Percentiles rank a stretch among this genome's conserved stretches.
Conservation (phyloP, 2,888 invertebrate genomes). For the Orchesella flavescens region DNA sequence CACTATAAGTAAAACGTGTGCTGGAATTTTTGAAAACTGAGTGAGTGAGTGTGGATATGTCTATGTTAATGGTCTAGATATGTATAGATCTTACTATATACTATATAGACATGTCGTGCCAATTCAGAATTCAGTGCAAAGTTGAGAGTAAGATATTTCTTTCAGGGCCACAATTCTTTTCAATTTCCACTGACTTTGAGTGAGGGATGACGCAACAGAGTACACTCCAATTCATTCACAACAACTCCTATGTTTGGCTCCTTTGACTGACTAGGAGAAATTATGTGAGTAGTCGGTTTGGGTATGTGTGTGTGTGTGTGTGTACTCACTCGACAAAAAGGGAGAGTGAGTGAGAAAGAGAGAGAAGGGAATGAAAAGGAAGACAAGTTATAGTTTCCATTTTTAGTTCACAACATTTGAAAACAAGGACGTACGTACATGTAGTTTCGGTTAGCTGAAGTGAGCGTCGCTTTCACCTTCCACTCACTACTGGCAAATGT, state of each 20-base stretch:
- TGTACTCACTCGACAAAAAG: slow-evolving; percentile 25
- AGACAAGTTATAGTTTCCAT: not conserved
- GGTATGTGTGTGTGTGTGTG: too few relatives aligned
- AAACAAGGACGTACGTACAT: not conserved
- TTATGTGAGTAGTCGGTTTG: slow-evolving; percentile 11
- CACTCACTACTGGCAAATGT: slow-evolving; percentile 11
- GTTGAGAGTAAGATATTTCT: too few relatives aligned
- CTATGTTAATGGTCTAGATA: too few relatives aligned
- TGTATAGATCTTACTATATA: not conserved
- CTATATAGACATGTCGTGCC: not conserved
- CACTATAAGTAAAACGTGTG: too few relatives aligned
- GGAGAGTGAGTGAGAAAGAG: not conserved
- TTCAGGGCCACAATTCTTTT: not conserved
- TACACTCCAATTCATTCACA: slow-evolving; percentile 35
- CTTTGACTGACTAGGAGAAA: slow-evolving; percentile 45
- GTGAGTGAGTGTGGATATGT: too few relatives aligned
- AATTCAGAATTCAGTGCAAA: not conserved
- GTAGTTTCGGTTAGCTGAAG: not conserved
- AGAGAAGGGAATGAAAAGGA: not conserved
- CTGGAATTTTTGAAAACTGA: too few relatives aligned
- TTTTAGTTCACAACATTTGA: not conserved
- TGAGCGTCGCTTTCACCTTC: not conserved
- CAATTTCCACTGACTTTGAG: slow-evolving; percentile 17
- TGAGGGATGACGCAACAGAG: slow-evolving; percentile 36
- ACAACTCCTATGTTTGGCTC: not conserved